Base-by-base conservation (phyloP, 1,140 invertebrate species). In the Tigriopus japonicus region DNA sequence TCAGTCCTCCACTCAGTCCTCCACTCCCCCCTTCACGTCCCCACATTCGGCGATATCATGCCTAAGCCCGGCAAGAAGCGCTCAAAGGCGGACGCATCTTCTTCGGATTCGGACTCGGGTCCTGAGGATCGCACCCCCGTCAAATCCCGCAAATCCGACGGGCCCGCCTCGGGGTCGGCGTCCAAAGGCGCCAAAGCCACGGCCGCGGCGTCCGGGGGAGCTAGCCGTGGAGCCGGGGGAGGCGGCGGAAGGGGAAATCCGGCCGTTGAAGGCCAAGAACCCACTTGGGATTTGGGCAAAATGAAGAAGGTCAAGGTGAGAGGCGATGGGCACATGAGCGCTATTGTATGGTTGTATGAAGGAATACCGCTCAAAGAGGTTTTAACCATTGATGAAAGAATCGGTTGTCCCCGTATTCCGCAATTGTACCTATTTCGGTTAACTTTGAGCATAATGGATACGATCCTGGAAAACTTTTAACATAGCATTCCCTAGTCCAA, bases 241-340 rank as follows among this genome's bases (percentile, higher is more conserved):
- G 12, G n/a, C 6, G 21, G 35, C 21, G n/a, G 52, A 6, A 10
- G 28, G 3, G 56, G 56, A 1, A 58, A 58, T 52, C 42, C 58
- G 23, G 28, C 58, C 42, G 45, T 14, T 12, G 58, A 52, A 19
- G 51, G 35, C 14, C 21, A 54, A 15, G 59, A 61, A 42, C 59
- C 59, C 5, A 24, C 49, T 40, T 61, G 59, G 59, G 28, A 53
- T 35, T 21, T 61, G 7, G 59, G 59, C n/a, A 53, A 53, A 6
- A 54, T 52, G 19, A 61, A 61, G 42, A 35, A 53, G 12, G 59
- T 53, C 52, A 61, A 61, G 43, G 59, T 60, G 21, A 60, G 19
- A n/a, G n/a, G n/a, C n/a, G n/a, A n/a, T n/a, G n/a, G n/a, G n/a
- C n/a, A n/a, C n/a, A n/a, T n/a, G n/a, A n/a, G n/a, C n/a, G n/a